Conservation (phyloP, 1,140 invertebrate genomes). For the Tachypleus tridentatus region DNA sequence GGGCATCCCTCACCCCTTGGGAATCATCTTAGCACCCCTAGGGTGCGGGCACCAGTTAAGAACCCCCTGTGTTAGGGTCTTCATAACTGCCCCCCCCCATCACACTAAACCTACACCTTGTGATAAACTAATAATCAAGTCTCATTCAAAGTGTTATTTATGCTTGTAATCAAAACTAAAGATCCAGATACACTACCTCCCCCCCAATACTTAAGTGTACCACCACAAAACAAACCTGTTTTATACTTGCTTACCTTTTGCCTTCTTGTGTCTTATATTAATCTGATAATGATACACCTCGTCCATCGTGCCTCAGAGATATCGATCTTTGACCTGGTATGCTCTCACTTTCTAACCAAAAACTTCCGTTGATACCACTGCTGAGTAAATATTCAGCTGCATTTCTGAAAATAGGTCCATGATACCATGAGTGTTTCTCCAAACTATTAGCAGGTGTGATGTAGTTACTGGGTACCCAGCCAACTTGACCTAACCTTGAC, state of each 20-base stretch:
- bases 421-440: conserved; percentile 98
- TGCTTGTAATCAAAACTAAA: too few species aligned
- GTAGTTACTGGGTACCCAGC: conserved; percentile 97
- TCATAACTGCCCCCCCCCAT: too few species aligned
- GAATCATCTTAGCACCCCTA: too few species aligned
- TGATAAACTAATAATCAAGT: too few species aligned
- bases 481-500: conserved; percentile 72
- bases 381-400: conserved; percentile 95
- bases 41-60: too few species aligned
- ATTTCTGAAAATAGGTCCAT: conserved; percentile 87
- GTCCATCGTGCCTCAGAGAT: conserved; percentile 66
- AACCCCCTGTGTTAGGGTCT: too few species aligned
- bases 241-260: conserved; percentile 41
- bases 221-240: too few species aligned
- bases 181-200: too few species aligned
- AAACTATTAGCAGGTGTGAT: conserved; percentile 94
- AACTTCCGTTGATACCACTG: conserved; percentile 97
- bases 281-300: conserved; percentile 97
- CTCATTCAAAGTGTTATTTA: too few species aligned
- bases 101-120: too few species aligned
- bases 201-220: too few species aligned
- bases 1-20: too few species aligned
- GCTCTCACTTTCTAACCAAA: conserved; percentile 94
- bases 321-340: conserved; percentile 96
- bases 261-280: conserved; percentile 83